Conservation (phyloP, 2,797 vertebrate species). For the Lutjanus argentimaculatus region DNA sequence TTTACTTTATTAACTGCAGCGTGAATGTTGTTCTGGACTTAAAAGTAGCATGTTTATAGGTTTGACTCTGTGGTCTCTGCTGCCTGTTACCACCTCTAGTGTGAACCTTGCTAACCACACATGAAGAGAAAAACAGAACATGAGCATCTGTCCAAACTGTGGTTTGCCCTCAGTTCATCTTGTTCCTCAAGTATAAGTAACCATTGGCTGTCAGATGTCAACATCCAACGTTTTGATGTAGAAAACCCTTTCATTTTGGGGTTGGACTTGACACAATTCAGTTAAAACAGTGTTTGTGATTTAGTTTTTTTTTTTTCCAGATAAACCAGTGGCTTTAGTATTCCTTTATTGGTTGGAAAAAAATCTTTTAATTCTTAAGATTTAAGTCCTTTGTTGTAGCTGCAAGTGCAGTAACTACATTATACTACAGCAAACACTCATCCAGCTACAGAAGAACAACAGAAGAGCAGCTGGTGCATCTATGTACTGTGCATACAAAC, state of each 20-base stretch:
- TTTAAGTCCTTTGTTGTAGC: not conserved
- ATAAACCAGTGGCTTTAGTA: not conserved
- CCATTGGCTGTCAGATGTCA: constrained; percentile 13
- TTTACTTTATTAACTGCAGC: not conserved
- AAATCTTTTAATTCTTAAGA: not conserved
- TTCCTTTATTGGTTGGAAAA: no score
- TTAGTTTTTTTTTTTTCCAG: no score
- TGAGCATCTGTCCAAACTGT: constrained; percentile 8
- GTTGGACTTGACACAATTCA: not conserved
- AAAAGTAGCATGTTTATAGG: not conserved
- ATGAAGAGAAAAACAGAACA: not conserved
- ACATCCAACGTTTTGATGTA: constrained; percentile 9
- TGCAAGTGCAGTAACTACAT: not conserved
- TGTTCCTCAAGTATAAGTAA: constrained; percentile 4
- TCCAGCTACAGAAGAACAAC: not conserved
- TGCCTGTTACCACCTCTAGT: not conserved
- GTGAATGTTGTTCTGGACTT: not conserved
- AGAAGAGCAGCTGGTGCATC: not conserved
- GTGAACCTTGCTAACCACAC: constrained; percentile 8
- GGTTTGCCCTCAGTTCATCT: constrained; percentile 5
- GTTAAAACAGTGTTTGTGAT: no score
- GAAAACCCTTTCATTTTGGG: constrained; percentile 7
- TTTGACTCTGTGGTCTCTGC: not conserved
- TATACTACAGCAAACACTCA: not conserved
- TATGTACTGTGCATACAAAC: not conserved